These are phyloP conservation scores for Phocides pigmalion DNA, from an alignment of 1,140 invertebrate genomes.

Conservation along the genomic window DNA sequence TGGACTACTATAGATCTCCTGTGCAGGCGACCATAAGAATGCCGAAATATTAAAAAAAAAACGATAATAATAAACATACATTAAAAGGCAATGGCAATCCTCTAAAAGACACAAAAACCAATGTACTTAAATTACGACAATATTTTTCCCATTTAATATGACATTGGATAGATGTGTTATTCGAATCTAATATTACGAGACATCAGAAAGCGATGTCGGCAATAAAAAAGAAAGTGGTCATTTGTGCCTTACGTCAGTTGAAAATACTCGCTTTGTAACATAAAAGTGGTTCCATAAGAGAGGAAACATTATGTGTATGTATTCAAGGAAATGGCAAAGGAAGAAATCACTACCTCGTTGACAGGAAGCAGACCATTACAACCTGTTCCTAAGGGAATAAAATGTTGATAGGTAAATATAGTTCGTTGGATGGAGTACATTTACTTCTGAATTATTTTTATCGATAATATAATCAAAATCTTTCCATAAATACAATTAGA, in stretches of 20 bases:
- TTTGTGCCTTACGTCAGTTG: slow-evolving; percentile 33
- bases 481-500: too few relatives aligned
- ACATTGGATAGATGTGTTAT: slow-evolving; percentile 16
- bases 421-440: too few relatives aligned
- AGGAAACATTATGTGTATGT: slow-evolving; percentile 28
- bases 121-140: slow-evolving; percentile 2
- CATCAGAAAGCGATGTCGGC: slow-evolving; percentile 34
- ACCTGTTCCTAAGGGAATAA: neutral
- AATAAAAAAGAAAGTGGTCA: slow-evolving; percentile 36
- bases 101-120: neutral
- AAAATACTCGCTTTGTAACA: slow-evolving; percentile 22
- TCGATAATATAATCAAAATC: neutral
- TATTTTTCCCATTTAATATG: slow-evolving; percentile 6
- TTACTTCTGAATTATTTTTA: neutral
- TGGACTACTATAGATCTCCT: too few relatives aligned
- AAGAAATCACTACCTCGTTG: slow-evolving; percentile 3
- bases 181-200: slow-evolving; percentile 19
- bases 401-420: too few relatives aligned
- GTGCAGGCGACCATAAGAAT: too few relatives aligned
- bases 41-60: too few relatives aligned
- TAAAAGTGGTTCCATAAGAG: slow-evolving; percentile 24
- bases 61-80: neutral
- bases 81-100: too few relatives aligned
- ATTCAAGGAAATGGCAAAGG: slow-evolving; percentile 18
- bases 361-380: slow-evolving; percentile 9